phyloP scores from a whole-genome alignment of 2,113 vertebrate genomes.

The Leucopternis melanops region DNA sequence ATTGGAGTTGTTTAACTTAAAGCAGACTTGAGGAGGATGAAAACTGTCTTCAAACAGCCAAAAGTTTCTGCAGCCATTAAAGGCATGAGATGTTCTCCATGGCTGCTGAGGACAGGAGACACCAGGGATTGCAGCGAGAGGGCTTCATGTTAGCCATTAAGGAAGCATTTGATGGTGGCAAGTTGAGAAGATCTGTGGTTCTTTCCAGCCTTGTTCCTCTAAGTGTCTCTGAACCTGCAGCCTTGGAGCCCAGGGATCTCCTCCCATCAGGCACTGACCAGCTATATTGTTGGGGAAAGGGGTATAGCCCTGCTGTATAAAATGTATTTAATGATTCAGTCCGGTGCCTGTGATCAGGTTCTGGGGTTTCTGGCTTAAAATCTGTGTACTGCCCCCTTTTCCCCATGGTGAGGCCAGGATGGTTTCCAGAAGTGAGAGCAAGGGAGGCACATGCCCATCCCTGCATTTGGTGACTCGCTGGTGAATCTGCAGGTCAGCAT shows the following conservation, averaged over 20 bases:
- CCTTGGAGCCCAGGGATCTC: background rate
- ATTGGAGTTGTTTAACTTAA: background rate
- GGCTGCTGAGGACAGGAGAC: background rate
- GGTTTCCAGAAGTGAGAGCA: background rate
- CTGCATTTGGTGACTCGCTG: background rate
- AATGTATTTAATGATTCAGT: background rate
- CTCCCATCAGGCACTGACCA: background rate
- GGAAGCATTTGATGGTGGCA: background rate
- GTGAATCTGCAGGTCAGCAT: background rate
- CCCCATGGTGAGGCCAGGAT: background rate
- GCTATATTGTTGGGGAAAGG: background rate
- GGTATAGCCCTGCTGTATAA: background rate
- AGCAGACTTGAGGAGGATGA: background rate
- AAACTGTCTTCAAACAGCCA: background rate
- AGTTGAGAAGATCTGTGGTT: background rate
- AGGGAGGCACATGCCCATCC: background rate
- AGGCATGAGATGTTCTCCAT: background rate
- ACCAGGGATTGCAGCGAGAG: background rate
- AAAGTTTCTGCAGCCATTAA: background rate
- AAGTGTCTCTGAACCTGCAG: background rate
- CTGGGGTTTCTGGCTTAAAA: background rate
- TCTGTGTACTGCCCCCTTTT: background rate
- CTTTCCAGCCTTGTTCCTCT: background rate
- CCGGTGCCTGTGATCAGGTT: background rate
- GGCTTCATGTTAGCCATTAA: background rate